Evolutionary conservation across 37 sponge, comb jelly and placozoan species (phyloP).

Genomic region (Ianthella basta): DNA sequence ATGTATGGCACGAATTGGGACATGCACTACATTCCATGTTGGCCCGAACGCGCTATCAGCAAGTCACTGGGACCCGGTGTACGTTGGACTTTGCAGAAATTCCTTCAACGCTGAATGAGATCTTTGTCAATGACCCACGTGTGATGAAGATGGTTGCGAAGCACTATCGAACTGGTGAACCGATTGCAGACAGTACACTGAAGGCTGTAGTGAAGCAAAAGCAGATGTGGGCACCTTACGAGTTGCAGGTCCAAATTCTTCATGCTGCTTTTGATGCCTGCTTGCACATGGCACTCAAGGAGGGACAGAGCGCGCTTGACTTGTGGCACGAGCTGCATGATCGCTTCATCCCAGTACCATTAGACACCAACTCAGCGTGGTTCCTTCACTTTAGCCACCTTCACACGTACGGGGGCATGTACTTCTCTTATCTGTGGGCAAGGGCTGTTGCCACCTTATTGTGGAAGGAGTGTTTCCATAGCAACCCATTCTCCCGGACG

Average conservation of each 20-base stretch:
- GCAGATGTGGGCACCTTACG: constrained; percentile 59
- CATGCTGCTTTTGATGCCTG: constrained; percentile 74
- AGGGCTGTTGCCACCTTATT: constrained; percentile 84
- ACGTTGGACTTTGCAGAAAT: constrained; percentile 94
- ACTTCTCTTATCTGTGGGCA: constrained; percentile 94
- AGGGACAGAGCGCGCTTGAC: background rate
- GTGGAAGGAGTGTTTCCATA: constrained; percentile 76
- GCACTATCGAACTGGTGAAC: constrained; percentile 47
- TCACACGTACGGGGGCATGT: constrained; percentile 80
- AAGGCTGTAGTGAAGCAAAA: constrained; percentile 16
- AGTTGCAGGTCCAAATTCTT: constrained; percentile 69
- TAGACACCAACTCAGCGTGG: constrained; percentile 54
- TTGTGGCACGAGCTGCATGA: constrained; percentile 45
- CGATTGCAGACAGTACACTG: constrained; percentile 28
- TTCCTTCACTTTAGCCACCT: constrained; percentile 86
- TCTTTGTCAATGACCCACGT: constrained; percentile 68
- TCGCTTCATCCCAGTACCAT: constrained; percentile 41
- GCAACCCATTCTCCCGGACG: constrained; percentile 75
- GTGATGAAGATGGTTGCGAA: constrained; percentile 68
- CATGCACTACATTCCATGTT: constrained; percentile 95
- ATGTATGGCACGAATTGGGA: constrained; percentile 95
- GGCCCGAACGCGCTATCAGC: constrained; percentile 87
- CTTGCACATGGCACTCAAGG: constrained; percentile 55
- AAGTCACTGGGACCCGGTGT: constrained; percentile 93
- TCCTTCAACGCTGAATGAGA: constrained; percentile 93